Evolutionary conservation across 2,113 vertebrate genomes (phyloP).

Genomic region (Pelmatolapia mariae): DNA sequence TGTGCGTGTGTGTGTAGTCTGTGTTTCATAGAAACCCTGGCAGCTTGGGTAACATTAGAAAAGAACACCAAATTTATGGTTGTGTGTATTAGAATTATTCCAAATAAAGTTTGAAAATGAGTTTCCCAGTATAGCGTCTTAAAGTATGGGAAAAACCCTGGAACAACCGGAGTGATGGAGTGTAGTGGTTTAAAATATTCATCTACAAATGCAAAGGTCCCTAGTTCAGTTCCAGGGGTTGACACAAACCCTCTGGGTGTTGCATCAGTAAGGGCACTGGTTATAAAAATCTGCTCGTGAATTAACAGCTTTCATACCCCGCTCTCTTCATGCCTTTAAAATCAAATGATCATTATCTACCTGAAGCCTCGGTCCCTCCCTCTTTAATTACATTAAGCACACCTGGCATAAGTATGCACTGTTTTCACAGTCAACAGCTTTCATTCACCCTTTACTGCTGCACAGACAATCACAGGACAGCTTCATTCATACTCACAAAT

Average conservation of each 20-base stretch:
- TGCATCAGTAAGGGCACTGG: not conserved
- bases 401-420: not conserved
- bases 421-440: not conserved
- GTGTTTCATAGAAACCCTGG: not conserved
- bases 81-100: not conserved
- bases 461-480: not conserved
- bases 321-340: not conserved
- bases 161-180: not conserved
- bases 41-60: not conserved
- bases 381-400: not conserved
- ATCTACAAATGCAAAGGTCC: not conserved
- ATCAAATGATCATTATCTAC: not conserved
- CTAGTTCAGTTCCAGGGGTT: not conserved
- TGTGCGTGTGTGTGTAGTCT: not conserved
- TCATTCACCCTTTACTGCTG: not conserved
- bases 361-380: not conserved
- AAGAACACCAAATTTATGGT: not conserved
- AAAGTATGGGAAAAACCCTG: not conserved
- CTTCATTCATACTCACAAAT: not conserved
- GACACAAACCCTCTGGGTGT: rapidly evolving
- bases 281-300: not conserved
- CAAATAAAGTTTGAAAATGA: not conserved
- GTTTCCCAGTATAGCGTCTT: not conserved
- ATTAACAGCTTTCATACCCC: not conserved
- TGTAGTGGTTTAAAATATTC: not conserved